Conservation (phyloP, 2,113 vertebrate genomes). For the Lamprotornis superbus region DNA sequence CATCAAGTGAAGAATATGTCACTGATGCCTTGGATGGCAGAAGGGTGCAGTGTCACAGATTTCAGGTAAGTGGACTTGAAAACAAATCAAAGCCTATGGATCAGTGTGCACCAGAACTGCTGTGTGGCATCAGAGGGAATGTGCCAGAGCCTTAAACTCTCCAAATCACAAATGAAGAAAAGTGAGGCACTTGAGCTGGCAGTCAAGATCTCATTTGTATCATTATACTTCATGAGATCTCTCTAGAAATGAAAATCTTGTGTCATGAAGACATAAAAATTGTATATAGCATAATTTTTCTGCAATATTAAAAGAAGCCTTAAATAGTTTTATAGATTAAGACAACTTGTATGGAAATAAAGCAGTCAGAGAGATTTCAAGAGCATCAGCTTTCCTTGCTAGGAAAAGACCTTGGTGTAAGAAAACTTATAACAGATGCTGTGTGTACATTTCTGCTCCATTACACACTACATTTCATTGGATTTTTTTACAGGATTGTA, state of each 20-base stretch:
- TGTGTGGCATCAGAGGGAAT: background rate
- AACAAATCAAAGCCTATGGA: background rate
- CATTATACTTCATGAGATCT: background rate
- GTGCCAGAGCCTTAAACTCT: background rate
- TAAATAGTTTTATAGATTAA: background rate
- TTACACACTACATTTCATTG: background rate
- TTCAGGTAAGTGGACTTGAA: background rate
- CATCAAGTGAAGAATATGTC: background rate
- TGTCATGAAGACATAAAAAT: background rate
- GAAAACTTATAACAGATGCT: background rate
- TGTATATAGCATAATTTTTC: background rate
- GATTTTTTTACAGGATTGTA: background rate
- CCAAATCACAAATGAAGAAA: background rate
- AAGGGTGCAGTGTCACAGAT: background rate
- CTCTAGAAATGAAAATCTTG: background rate
- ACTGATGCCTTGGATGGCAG: background rate
- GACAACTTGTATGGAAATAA: background rate
- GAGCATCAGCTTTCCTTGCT: background rate
- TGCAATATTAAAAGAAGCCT: background rate
- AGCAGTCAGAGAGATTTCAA: background rate
- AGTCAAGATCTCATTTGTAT: background rate
- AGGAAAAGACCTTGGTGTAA: background rate
- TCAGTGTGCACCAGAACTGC: background rate
- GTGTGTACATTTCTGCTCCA: background rate
- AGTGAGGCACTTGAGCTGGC: background rate